Conservation (phyloP, 2,888 invertebrate species). For the Monoplex corrugatus region DNA sequence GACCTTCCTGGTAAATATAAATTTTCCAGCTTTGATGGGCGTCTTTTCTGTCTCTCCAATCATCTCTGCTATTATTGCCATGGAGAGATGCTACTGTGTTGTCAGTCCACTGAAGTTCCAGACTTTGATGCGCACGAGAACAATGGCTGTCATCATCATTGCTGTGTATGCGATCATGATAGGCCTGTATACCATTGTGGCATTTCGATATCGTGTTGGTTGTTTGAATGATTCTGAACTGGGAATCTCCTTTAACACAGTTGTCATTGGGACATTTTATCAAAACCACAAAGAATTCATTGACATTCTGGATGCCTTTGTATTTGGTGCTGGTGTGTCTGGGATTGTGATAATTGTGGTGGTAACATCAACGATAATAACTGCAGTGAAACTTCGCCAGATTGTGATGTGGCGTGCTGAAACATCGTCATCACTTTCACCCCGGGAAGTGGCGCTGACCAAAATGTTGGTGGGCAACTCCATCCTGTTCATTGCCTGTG, state of each 20-base stretch:
- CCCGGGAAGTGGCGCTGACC: constrained; percentile 27
- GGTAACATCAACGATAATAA: not conserved
- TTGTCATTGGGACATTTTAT: not conserved
- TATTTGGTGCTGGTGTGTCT: not conserved
- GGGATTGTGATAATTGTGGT: constrained; percentile 1
- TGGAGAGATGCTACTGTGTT: not conserved
- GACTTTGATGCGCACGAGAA: not conserved
- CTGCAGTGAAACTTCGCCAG: constrained; percentile 15
- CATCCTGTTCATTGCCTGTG: constrained; percentile 12
- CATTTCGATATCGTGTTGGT: not conserved
- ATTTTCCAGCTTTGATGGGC: not conserved
- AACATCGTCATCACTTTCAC: not conserved
- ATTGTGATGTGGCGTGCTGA: not conserved
- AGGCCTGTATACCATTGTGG: not conserved
- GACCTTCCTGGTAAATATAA: not conserved
- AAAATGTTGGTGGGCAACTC: constrained; percentile 33
- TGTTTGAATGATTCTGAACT: not conserved
- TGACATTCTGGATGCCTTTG: not conserved
- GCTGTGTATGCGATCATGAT: not conserved
- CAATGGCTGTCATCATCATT: not conserved
- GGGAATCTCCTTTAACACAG: not conserved
- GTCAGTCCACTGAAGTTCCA: not conserved
- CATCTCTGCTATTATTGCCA: not conserved
- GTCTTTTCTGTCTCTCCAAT: not conserved
- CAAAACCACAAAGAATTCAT: not conserved